Evolutionary conservation across 92 coral and sea anemone genomes (phyloP).

Genomic region (Siderastrea siderea): DNA sequence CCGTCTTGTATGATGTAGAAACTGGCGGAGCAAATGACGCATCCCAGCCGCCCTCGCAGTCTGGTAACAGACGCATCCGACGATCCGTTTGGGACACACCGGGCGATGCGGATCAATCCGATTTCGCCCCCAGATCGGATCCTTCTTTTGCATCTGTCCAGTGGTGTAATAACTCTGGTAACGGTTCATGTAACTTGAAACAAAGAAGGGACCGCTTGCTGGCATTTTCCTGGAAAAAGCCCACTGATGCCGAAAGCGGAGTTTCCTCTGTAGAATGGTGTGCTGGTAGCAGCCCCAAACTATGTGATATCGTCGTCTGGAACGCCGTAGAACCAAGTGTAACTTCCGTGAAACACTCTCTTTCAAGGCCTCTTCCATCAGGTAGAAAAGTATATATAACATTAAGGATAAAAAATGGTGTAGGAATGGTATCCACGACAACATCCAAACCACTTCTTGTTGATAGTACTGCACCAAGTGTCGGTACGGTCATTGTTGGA

Average conservation of each 20-base stretch:
- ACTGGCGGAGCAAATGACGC: conserved; percentile 13
- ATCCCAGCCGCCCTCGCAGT: background rate
- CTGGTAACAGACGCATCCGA: conserved; percentile 2
- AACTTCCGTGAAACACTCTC: conserved; percentile 19
- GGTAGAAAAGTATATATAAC: conserved; percentile 76
- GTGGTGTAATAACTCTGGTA: background rate
- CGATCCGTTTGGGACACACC: conserved; percentile 44
- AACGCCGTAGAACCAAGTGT: conserved; percentile 40
- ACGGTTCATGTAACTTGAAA: conserved; percentile 5
- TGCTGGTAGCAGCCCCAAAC: conserved; percentile 59
- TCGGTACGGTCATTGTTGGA: conserved; percentile 78
- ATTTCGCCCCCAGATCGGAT: background rate
- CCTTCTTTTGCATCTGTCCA: conserved; percentile 4
- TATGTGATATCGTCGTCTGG: conserved; percentile 76
- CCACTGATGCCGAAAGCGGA: conserved; percentile 81
- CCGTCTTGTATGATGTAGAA: conserved; percentile 37
- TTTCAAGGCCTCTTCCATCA: conserved; percentile 72
- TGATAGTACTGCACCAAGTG: conserved; percentile 83
- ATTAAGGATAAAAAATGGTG: conserved; percentile 82
- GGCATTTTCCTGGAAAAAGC: conserved; percentile 70
- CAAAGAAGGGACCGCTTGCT: conserved; percentile 64
- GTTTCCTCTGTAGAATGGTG: conserved; percentile 71
- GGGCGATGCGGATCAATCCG: conserved; percentile 24
- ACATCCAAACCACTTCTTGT: conserved; percentile 74
- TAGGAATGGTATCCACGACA: conserved; percentile 69